phyloP scores from a whole-genome alignment of 2,797 vertebrate genomes.

The Xenops minutus region DNA sequence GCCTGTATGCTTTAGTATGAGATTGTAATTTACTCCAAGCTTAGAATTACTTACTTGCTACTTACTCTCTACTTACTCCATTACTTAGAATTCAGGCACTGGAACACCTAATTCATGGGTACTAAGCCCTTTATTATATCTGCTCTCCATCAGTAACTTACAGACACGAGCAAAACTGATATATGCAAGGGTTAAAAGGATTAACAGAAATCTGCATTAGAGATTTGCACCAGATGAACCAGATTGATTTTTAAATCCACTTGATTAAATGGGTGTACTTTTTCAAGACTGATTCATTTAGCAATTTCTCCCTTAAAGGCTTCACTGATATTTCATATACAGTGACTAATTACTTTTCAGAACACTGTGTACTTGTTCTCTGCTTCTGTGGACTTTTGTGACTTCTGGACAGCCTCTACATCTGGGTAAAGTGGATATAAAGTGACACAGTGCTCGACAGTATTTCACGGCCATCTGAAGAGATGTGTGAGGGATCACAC shows the following conservation, averaged over 20 bases:
- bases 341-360: conserved; percentile 63
- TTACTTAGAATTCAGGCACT: not conserved
- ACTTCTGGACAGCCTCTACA: conserved; percentile 31
- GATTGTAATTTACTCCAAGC: not conserved
- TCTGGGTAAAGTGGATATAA: conserved; percentile 3
- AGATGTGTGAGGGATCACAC: not conserved
- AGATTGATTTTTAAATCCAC: conserved; percentile 63
- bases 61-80: not conserved
- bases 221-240: conserved; percentile 28
- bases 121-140: not conserved
- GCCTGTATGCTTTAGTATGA: not conserved
- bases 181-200: conserved; percentile 43
- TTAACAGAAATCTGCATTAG: conserved; percentile 31
- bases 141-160: not conserved
- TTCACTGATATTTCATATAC: conserved; percentile 48
- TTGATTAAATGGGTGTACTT: conserved; percentile 62
- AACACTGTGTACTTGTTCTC: conserved; percentile 57
- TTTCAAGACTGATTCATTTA: conserved; percentile 60
- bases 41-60: not conserved
- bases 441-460: conserved; percentile 23
- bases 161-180: conserved; percentile 32
- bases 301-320: conserved; percentile 48
- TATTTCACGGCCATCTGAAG: not conserved
- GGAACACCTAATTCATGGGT: not conserved
- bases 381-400: conserved; percentile 16